Percentiles rank a stretch among this genome's conserved stretches.
These are phyloP conservation scores for Notolepis coatsorum DNA, from an alignment of 2,797 vertebrate species.

Conservation along the genomic window DNA sequence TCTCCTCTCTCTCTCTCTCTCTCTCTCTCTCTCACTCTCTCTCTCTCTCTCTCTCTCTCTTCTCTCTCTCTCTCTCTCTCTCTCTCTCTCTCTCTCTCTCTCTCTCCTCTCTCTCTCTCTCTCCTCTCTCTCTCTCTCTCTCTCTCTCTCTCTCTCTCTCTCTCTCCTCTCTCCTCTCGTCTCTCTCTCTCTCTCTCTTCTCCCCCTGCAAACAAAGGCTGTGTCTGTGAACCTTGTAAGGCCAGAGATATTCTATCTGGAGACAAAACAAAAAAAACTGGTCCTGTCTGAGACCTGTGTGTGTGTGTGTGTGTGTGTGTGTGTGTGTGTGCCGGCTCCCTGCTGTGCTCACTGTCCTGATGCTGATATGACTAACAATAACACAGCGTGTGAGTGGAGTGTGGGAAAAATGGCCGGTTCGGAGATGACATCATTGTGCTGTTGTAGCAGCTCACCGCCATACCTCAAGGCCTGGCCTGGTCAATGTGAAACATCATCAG, in stretches of 20 bases:
- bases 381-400: slow-evolving; percentile 59
- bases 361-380: slow-evolving; percentile 72
- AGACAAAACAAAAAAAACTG: slow-evolving; percentile 77
- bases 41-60: background rate
- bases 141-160: background rate
- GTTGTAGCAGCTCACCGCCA: slow-evolving; percentile 31
- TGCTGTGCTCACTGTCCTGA: slow-evolving; percentile 57
- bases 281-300: no score
- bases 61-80: background rate
- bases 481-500: slow-evolving; percentile 71
- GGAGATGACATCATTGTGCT: slow-evolving; percentile 67
- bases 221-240: slow-evolving; percentile 65
- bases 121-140: background rate
- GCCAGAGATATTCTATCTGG: slow-evolving; percentile 56
- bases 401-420: slow-evolving; percentile 64
- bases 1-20: background rate
- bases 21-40: no score
- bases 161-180: background rate
- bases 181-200: background rate
- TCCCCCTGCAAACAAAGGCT: slow-evolving; percentile 63
- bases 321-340: slow-evolving; percentile 47
- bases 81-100: no score
- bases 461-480: slow-evolving; percentile 64
- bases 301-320: no score
- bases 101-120: background rate